These are phyloP conservation scores for Anomalospiza imberbis DNA, from an alignment of 2,797 vertebrate genomes.

Conservation along the genomic window DNA sequence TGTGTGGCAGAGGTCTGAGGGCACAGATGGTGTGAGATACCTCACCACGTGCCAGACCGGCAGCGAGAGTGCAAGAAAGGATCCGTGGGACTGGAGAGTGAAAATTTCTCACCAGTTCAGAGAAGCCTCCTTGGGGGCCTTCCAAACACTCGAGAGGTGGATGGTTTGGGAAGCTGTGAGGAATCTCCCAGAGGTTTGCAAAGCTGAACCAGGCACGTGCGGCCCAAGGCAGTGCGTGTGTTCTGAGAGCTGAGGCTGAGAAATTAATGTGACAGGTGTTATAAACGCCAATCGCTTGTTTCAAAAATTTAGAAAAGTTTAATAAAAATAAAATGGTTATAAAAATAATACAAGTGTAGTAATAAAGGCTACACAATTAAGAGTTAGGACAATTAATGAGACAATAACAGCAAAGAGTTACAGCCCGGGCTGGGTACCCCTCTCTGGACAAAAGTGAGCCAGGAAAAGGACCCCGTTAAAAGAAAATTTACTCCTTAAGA, in stretches of 20 bases:
- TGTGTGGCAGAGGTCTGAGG: neutral
- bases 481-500: no score
- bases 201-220: neutral
- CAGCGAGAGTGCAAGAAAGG: neutral
- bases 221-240: neutral
- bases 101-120: neutral
- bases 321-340: no score
- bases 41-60: slow-evolving; percentile 17
- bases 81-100: neutral
- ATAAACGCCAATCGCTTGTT: no score
- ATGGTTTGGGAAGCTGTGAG: neutral
- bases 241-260: neutral
- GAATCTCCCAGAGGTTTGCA: neutral
- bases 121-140: neutral
- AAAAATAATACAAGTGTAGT: no score
- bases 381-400: no score
- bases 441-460: no score
- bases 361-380: no score
- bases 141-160: rapidly evolving
- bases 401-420: no score
- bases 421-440: no score
- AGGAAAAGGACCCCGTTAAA: no score
- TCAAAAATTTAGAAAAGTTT: no score
- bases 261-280: neutral
- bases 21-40: slow-evolving; percentile 42